Evolutionary conservation across 2,888 invertebrate genomes (phyloP), one percentile per base, ranked within the genome.

Genomic region (Seira sanloemensis): DNA sequence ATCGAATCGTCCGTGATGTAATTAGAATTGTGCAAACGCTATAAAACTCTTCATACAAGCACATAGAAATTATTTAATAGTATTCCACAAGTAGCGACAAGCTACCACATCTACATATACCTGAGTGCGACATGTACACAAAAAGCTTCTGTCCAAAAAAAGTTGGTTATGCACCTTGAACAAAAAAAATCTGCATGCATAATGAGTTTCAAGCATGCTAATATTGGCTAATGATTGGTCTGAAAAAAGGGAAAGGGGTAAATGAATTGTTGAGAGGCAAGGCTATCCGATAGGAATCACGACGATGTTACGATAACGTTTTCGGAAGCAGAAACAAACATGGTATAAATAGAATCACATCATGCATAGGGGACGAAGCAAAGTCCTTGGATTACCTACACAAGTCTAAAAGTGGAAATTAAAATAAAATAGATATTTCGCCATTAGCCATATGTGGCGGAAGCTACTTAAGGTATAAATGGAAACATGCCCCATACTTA

Each of bases 141-240:
- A 7, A 12, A 4, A 7, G 37, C 37, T 37, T 4, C 37, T 37
- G 37, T 37, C 37, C 37, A 37, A 37, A 37, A 37, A 37, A 37
- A 37, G 37, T 37, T 37, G 37, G 37, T 37, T 37, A n/a, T n/a
- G 19, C 50, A 76, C 76, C 76, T 76, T 76, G 76, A 76, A 76
- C 62, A 54, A 18, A 26, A 18, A 72, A 62, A 23, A 26, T n/a
- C 19, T 12, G 37, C 4, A 37, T 37, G 37, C 37, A 37, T 37
- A 37, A 37, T 37, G 37, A 37, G 37, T 74, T 74, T 74, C 27
- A 65, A 73, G 62, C 62, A 12, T 26, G 25, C 54, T 50, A 72
- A 12, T 16, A 66, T 66, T 23, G 66, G 66, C 23, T 46, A 26
- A 54, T 65, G 67, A 18, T 68, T 12, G 66, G 37, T 37, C 37